phyloP scores from a whole-genome alignment of 2,113 vertebrate genomes.

The Nothoprocta perdicaria region DNA sequence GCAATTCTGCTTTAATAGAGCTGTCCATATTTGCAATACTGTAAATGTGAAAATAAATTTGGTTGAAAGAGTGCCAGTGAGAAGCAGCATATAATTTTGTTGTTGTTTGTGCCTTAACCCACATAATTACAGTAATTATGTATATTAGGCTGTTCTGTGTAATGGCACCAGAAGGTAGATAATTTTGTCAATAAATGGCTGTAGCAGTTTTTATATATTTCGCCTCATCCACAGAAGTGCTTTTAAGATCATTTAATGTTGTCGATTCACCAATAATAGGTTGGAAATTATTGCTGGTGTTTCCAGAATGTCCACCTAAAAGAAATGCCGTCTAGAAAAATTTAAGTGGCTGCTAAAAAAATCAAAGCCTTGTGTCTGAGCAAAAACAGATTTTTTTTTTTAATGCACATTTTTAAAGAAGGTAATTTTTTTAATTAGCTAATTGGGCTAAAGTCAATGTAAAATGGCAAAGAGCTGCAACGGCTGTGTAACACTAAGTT shows the following conservation, averaged over 20 bases:
- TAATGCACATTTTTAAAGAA: neutral
- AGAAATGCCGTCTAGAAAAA: neutral
- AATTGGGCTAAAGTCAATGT: neutral
- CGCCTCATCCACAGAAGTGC: constrained; percentile 37
- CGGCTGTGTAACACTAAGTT: neutral
- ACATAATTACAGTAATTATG: constrained; percentile 68
- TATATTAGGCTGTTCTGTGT: constrained; percentile 61
- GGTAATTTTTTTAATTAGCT: neutral
- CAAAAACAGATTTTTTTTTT: neutral
- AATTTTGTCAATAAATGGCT: constrained; percentile 58
- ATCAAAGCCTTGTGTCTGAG: neutral
- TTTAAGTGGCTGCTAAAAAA: neutral
- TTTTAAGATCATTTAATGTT: constrained; percentile 53
- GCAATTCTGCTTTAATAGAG: constrained; percentile 46
- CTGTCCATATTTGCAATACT: constrained; percentile 40
- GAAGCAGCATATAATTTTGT: constrained; percentile 63
- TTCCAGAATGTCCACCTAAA: neutral
- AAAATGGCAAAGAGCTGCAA: neutral
- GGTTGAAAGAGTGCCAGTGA: constrained; percentile 39
- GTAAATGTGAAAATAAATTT: constrained; percentile 58
- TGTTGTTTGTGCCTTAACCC: constrained; percentile 63
- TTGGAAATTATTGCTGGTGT: constrained; percentile 40
- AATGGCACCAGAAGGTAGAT: constrained; percentile 67
- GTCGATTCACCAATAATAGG: constrained; percentile 48
- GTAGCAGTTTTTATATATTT: constrained; percentile 43